phyloP scores from a whole-genome alignment of 2,797 vertebrate genomes.

The Nothura maculosa region DNA sequence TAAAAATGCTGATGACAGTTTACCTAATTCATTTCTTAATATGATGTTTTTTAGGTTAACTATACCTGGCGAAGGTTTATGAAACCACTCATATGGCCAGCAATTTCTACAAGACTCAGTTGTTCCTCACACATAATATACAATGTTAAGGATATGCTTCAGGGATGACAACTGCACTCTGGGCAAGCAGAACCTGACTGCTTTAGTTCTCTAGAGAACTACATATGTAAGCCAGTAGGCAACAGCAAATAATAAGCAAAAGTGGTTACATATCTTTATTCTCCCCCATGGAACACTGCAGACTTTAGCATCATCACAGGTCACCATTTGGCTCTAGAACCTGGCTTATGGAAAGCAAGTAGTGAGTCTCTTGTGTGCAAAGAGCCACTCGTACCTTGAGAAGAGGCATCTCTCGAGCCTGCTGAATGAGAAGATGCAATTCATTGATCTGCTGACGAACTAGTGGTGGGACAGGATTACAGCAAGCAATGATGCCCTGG shows the following conservation, averaged over 20 bases:
- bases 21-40: background rate
- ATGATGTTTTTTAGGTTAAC: background rate
- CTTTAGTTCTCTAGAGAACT: background rate
- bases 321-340: background rate
- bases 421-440: constrained; percentile 90
- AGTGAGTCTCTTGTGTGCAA: background rate
- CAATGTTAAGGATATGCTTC: background rate
- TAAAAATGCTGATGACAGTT: background rate
- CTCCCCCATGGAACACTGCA: background rate
- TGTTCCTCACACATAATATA: background rate
- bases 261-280: background rate
- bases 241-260: background rate
- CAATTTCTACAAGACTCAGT: background rate
- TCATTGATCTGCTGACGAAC: constrained; percentile 96
- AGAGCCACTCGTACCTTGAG: constrained; percentile 87
- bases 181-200: background rate
- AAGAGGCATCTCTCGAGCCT: constrained; percentile 93
- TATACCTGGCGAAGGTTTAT: background rate
- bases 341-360: background rate
- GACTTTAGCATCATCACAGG: background rate
- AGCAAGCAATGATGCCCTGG: constrained; percentile 96
- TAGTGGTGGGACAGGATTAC: constrained; percentile 93
- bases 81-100: background rate
- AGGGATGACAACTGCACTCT: background rate
- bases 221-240: background rate